Evolutionary conservation across 2,113 vertebrate genomes (phyloP).

Genomic region (Catharus bicknelli): DNA sequence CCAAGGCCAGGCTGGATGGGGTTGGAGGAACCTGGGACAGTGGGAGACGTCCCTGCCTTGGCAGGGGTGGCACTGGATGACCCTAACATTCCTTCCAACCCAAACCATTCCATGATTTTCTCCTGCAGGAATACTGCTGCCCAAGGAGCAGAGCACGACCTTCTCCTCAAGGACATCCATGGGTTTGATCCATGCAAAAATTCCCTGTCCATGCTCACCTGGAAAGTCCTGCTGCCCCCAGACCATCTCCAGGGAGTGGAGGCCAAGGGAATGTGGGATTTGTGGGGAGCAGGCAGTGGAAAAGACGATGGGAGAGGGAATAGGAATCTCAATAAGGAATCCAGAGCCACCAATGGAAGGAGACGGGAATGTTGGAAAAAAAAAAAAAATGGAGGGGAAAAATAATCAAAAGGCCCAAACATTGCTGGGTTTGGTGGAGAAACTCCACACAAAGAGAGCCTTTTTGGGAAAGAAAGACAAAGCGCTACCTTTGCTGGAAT

Average conservation of each 20-base stretch:
- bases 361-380: background rate
- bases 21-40: accelerated
- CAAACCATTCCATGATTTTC: background rate
- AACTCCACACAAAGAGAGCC: conserved; percentile 19
- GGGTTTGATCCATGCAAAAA: background rate
- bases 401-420: conserved; percentile 38
- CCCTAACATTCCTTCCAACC: accelerated
- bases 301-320: background rate
- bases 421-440: background rate
- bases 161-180: background rate
- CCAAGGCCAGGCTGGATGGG: accelerated
- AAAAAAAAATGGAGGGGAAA: background rate
- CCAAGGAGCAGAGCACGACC: accelerated
- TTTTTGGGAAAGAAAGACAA: conserved; percentile 48
- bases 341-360: background rate
- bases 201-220: background rate
- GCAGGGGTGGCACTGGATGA: too few species aligned
- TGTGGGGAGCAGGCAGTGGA: background rate
- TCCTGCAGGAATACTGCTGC: background rate
- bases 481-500: conserved; percentile 52
- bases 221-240: background rate
- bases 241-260: accelerated
- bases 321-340: background rate
- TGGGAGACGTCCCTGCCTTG: background rate
- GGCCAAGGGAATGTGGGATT: background rate